These are phyloP conservation scores for Danaus chrysippus DNA, from an alignment of 2,888 invertebrate genomes.

Conservation along the genomic window DNA sequence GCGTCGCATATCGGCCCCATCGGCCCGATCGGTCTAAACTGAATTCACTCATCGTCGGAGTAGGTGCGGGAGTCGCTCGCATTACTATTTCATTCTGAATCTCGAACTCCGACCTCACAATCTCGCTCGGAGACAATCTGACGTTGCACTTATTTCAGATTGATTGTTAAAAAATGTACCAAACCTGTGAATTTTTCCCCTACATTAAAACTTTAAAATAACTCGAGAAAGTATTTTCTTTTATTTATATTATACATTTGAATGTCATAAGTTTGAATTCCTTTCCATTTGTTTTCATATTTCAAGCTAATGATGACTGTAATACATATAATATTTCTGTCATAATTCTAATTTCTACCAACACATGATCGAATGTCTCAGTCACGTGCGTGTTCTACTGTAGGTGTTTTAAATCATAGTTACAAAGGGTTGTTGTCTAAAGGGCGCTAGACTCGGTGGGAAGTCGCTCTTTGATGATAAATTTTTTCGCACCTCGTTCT, in stretches of 20 bases:
- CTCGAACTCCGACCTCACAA: slow-evolving; percentile 22
- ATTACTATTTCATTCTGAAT: slow-evolving; percentile 64
- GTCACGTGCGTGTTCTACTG: neutral
- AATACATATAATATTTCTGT: no score
- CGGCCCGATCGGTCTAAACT: slow-evolving; percentile 35
- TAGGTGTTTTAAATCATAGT: slow-evolving; percentile 26
- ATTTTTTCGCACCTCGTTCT: slow-evolving; percentile 25
- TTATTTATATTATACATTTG: no score
- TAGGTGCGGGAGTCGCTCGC: slow-evolving; percentile 53
- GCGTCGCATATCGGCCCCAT: slow-evolving; percentile 34
- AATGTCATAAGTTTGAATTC: no score
- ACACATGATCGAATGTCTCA: no score
- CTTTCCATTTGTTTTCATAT: no score
- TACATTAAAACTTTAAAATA: no score
- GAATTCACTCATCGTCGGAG: slow-evolving; percentile 56
- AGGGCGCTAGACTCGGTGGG: slow-evolving; percentile 25
- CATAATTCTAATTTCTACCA: no score
- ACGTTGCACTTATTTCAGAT: slow-evolving; percentile 31
- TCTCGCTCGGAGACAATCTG: slow-evolving; percentile 31
- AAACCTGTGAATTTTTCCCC: no score
- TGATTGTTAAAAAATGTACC: slow-evolving; percentile 22
- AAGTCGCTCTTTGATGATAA: slow-evolving; percentile 25
- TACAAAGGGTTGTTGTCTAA: slow-evolving; percentile 29
- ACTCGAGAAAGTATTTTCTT: no score
- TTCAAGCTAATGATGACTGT: no score